Evolutionary conservation across 2,888 invertebrate genomes (phyloP).

Genomic region (Mellilla xanthometata): DNA sequence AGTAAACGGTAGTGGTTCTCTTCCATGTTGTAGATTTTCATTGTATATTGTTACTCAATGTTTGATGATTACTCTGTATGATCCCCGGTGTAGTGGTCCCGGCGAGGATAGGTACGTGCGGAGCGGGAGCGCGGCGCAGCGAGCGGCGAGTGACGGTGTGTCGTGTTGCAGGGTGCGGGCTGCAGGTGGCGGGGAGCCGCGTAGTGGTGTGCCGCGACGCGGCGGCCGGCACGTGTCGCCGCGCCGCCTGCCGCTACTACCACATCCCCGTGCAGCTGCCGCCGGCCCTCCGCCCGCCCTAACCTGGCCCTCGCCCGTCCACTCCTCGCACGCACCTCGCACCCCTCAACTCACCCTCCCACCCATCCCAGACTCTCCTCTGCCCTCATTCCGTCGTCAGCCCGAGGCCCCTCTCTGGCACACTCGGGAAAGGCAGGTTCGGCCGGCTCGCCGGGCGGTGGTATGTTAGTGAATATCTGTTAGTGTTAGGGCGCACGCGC

Average conservation of each 20-base stretch:
- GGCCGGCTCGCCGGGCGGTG: constrained; percentile 58
- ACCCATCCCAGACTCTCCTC: constrained; percentile 26
- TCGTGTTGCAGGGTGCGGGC: constrained; percentile 90
- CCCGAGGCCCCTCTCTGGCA: constrained; percentile 63
- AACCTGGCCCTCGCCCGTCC: constrained; percentile 52
- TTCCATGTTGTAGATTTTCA: constrained; percentile 13
- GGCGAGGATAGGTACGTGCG: no score
- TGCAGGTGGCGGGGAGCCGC: constrained; percentile 97
- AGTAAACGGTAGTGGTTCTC: constrained; percentile 7
- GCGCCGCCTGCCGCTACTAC: constrained; percentile 98
- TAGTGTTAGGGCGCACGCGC: constrained; percentile 53
- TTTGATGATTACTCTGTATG: constrained; percentile 5
- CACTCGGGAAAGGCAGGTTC: constrained; percentile 63
- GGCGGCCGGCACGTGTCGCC: constrained; percentile 95
- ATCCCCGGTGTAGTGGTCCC: no score
- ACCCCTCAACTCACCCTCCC: constrained; percentile 20
- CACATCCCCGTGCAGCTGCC: constrained; percentile 96
- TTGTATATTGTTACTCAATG: background rate
- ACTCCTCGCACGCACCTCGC: constrained; percentile 32
- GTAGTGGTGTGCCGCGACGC: constrained; percentile 98
- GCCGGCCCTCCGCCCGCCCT: constrained; percentile 85
- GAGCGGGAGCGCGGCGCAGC: no score
- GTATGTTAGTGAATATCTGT: constrained; percentile 64
- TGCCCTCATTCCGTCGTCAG: constrained; percentile 29
- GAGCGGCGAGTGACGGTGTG: constrained; percentile 3